Evolutionary conservation across 2,888 invertebrate species (phyloP).

Genomic region (Rhagonycha lutea): DNA sequence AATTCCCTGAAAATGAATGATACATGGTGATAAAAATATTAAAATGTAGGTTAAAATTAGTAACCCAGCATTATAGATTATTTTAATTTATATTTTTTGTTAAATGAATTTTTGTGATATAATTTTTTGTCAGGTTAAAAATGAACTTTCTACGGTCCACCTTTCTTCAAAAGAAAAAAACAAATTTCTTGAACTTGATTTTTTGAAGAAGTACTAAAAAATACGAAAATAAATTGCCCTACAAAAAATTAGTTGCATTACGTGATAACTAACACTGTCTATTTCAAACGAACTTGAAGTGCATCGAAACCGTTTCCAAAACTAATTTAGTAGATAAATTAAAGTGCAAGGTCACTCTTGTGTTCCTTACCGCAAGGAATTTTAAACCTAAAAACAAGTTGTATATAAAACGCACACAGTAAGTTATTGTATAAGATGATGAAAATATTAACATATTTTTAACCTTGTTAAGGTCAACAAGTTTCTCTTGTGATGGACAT

Average conservation of each 20-base stretch:
- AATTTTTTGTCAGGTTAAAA: background rate
- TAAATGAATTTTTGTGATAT: background rate
- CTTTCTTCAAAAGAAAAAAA: background rate
- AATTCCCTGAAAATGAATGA: too few species aligned
- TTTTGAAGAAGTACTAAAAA: background rate
- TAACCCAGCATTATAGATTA: background rate
- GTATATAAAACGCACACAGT: background rate
- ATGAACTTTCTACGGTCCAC: background rate
- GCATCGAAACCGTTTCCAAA: background rate
- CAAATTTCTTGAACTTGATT: background rate
- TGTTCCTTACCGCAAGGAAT: slow-evolving; percentile 4
- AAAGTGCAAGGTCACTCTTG: slow-evolving; percentile 13
- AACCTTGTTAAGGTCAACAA: slow-evolving; percentile 13
- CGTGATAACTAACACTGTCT: too few species aligned
- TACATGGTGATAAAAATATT: background rate
- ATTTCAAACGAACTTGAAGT: background rate
- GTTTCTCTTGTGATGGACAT: slow-evolving; percentile 2
- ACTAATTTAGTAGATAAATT: background rate
- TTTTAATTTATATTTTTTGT: background rate
- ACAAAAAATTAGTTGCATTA: too few species aligned
- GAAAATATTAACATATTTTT: slow-evolving; percentile 3
- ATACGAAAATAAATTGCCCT: too few species aligned
- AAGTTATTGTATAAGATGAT: background rate
- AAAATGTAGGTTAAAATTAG: background rate
- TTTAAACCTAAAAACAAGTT: slow-evolving; percentile 7